These are phyloP conservation scores for Crambe crambe DNA, from an alignment of 37 sponge, comb jelly and placozoan species.

Conservation along the genomic window DNA sequence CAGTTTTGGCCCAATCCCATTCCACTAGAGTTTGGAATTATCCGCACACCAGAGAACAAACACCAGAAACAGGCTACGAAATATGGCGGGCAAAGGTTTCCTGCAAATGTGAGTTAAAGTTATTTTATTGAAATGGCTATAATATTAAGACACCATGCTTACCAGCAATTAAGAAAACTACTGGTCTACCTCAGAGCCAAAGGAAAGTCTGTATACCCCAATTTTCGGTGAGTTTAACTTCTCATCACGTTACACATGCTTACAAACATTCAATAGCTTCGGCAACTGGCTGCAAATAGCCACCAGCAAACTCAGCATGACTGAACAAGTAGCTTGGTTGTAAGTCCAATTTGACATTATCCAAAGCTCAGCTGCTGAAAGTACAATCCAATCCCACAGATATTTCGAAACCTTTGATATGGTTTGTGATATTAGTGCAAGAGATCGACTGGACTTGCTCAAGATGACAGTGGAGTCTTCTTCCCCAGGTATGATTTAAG, in stretches of 20 bases:
- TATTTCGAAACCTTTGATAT: conserved; percentile 79
- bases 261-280: conserved; percentile 23
- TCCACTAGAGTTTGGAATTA: conserved; percentile 64
- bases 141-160: neutral
- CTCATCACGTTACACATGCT: neutral
- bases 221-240: conserved; percentile 44
- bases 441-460: conserved; percentile 31
- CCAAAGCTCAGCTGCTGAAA: neutral
- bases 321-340: conserved; percentile 72
- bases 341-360: conserved; percentile 13
- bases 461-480: conserved; percentile 38
- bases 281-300: conserved; percentile 58
- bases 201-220: conserved; percentile 42
- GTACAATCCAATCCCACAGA: conserved; percentile 7
- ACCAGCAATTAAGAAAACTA: conserved; percentile 65
- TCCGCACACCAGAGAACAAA: neutral
- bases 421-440: conserved; percentile 31
- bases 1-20: conserved; percentile 52
- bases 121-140: neutral
- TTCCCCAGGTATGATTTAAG: conserved; percentile 39
- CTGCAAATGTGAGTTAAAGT: conserved; percentile 12
- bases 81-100: conserved; percentile 6
- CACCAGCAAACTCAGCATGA: conserved; percentile 39
- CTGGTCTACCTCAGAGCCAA: conserved; percentile 44
- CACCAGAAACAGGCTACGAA: neutral